Base-by-base conservation (phyloP, 2,888 invertebrate genomes). In the Scaptomyza flava region DNA sequence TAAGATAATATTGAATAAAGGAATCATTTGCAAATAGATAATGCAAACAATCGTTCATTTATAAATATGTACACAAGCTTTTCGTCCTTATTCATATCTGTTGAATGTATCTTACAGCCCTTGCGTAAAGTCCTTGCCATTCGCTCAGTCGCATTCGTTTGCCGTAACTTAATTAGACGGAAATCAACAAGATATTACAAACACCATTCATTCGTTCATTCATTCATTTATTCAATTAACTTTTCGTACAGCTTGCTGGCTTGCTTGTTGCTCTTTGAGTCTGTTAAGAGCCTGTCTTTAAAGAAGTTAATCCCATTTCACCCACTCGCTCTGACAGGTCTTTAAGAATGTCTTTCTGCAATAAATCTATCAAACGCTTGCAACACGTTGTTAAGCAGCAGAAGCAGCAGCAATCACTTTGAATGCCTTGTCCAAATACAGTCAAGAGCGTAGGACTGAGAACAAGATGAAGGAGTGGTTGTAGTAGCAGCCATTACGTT, bases 91-190 rank as follows among this genome's bases (percentile, higher is more conserved):
- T 1, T 27, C 41, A 17, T 11, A 33, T 53, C 31, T n/a, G 30
- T 42, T 30, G 20, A 33, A 31, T 23, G 11, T 47, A 11, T 47
- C 23, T 41, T 27, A n/a, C 17, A 17, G 4, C 41, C 41, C 38
- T 17, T 41, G 38, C 23, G 6, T 6, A 6, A 9, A 33, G 31
- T 27, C 23, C 36, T 33, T 54, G 50, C 11, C 23, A 46, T 12
- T 6, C n/a, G n/a, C 2, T 8, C 23, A 14, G 41, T 50, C 58
- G 62, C 60, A 63, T 67, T 62, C 66, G 75, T 63, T 61, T 62
- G 65, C 43, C 69, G 53, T 81, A 85, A 89, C 76, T 81, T 69
- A 85, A 88, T 88, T 89, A 87, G 69, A 60, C 67, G 51, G 57
- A 80, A 86, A 86, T 81, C 77, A 85, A 81, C 72, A 59, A 64